Evolutionary conservation across 2,113 vertebrate genomes (phyloP).

Genomic region (Ginglymostoma cirratum): DNA sequence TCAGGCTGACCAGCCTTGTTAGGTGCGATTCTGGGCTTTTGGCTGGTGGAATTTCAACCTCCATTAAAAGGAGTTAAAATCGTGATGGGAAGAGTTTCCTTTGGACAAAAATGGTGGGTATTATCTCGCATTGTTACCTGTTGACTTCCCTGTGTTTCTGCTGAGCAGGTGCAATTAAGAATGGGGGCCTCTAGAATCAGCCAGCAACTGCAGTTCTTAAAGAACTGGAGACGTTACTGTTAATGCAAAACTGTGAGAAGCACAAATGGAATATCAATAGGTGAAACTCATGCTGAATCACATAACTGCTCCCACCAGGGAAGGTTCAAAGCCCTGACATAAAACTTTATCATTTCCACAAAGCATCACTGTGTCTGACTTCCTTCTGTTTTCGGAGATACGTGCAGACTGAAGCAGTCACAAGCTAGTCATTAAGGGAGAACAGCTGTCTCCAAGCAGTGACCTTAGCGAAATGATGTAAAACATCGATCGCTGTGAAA

Average conservation of each 20-base stretch:
- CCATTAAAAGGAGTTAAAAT: neutral
- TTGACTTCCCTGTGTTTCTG: neutral
- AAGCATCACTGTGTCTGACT: neutral
- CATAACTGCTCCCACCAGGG: neutral
- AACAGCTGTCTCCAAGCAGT: conserved; percentile 26
- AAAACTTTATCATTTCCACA: neutral
- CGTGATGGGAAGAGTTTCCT: neutral
- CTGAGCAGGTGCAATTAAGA: neutral
- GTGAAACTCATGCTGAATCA: neutral
- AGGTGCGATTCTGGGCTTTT: neutral
- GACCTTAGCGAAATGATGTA: neutral
- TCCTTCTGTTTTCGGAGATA: neutral
- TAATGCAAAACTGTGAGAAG: neutral
- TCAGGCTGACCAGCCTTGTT: too few species aligned
- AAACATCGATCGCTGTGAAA: conserved; percentile 21
- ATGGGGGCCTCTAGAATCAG: neutral
- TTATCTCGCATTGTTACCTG: neutral
- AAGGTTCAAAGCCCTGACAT: conserved; percentile 19
- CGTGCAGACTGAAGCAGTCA: conserved; percentile 22
- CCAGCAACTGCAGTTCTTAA: neutral
- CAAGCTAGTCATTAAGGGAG: neutral
- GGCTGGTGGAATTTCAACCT: neutral
- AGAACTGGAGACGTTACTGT: neutral
- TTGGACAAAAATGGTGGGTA: too few species aligned
- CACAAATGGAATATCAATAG: neutral